Percentiles rank a stretch among this genome's conserved stretches.
Evolutionary conservation across 37 sponge, comb jelly and placozoan genomes (phyloP).

Genomic region (Crambe crambe): DNA sequence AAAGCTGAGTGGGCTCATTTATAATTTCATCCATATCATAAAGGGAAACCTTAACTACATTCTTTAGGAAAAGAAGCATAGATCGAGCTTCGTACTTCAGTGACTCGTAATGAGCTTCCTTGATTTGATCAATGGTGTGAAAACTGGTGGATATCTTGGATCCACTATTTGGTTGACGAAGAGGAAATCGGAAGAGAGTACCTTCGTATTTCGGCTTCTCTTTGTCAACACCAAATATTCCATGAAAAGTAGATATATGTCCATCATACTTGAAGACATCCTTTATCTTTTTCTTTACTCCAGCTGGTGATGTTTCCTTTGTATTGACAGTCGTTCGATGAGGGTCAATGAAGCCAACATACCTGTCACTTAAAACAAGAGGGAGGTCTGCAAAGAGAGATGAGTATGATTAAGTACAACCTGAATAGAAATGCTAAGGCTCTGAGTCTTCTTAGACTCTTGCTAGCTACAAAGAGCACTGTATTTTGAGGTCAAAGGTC

Average conservation of each 20-base stretch:
- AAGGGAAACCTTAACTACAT: slow-evolving; percentile 41
- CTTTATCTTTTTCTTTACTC: slow-evolving; percentile 5
- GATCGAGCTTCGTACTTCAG: slow-evolving; percentile 44
- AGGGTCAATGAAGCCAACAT: slow-evolving; percentile 64
- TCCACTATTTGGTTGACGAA: slow-evolving; percentile 29
- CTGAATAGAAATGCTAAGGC: not conserved
- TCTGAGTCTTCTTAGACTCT: too few species aligned
- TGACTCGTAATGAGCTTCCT: slow-evolving; percentile 39
- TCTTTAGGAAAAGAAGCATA: slow-evolving; percentile 64
- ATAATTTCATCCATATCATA: slow-evolving; percentile 6
- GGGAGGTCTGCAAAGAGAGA: slow-evolving; percentile 59
- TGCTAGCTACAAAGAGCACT: too few species aligned
- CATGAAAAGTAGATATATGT: slow-evolving; percentile 36
- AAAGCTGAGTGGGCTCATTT: not conserved
- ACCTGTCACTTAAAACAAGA: slow-evolving; percentile 49
- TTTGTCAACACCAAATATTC: slow-evolving; percentile 31
- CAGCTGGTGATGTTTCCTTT: slow-evolving; percentile 10
- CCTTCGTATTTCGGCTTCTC: slow-evolving; percentile 24
- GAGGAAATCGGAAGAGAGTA: slow-evolving; percentile 82
- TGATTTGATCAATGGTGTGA: slow-evolving; percentile 35
- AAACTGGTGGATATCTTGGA: slow-evolving; percentile 40
- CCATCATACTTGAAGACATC: slow-evolving; percentile 31
- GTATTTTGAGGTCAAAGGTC: too few species aligned
- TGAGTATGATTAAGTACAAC: not conserved
- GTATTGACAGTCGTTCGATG: slow-evolving; percentile 12